Base-by-base conservation (phyloP, 2,888 invertebrate species). In the Tineola bisselliella region DNA sequence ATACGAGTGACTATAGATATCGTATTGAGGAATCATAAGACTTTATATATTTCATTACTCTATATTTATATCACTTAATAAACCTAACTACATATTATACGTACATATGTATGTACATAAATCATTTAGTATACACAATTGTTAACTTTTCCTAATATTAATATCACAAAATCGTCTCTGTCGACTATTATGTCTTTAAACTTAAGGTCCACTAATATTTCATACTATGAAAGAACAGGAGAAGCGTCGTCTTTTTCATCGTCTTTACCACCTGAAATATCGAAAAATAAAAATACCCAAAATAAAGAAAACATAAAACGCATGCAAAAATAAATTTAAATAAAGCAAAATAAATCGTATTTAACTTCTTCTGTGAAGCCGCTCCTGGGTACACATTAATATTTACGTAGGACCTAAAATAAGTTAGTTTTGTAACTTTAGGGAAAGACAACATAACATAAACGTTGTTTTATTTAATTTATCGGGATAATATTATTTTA, bases 91-190 rank as follows among this genome's bases (percentile, higher is more conserved):
- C 84, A 86, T 86, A 76, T n/a, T n/a, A n/a, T n/a, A n/a, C n/a
- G n/a, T n/a, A n/a, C n/a, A n/a, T n/a, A n/a, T n/a, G 25, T 25
- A 25, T 25, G 25, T 86, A 84, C 84, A 86, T 69, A 72, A 33
- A n/a, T 33, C 13, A 25, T 33, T 33, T 33, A 33, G 8, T 58
- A 73, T 71, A 68, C 68, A 70, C 69, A 69, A 69, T 69, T 78
- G 71, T 68, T 68, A 44, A 71, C 70, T 68, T 72, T 74, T 70
- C 86, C 83, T 84, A 84, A 71, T 74, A 74, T 73, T 86, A 86
- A 84, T 86, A 84, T 87, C 84, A 87, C 86, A 84, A 78, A 65
- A 82, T 84, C 86, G 86, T 86, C 86, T 75, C 74, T 84, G 67
- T 76, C 86, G 86, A 84, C 75, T 68, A 25, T 30, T 59, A 13